Base-by-base conservation (phyloP, 2,888 invertebrate species). In the Mesorhabditis sp. region DNA sequence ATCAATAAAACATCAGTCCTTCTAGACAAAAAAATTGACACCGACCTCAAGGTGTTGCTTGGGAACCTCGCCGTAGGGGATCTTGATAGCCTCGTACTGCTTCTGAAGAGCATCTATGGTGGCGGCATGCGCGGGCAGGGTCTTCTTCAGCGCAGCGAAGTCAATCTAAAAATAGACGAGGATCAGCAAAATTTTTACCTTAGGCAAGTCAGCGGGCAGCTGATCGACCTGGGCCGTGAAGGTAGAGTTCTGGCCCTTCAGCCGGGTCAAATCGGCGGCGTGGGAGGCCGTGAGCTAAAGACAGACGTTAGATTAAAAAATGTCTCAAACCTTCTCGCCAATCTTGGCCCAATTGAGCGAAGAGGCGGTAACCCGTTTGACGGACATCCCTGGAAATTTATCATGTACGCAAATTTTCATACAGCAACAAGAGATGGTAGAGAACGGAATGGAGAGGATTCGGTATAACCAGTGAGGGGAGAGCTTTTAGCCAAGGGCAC, bases 341-440 rank as follows among this genome's bases (percentile, higher is more conserved):
- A 84, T 78, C 74, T 84, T 83, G 66, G 80, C 76, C 82, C 82
- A 84, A 75, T 84, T 84, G 69, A 84, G 80, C 28, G 82, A 80
- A 62, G 82, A 80, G 15, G 77, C 75, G 62, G 82, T 79, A 66
- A 84, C 81, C 70, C 84, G 81, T 73, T 84, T 84, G 76, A 80
- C 79, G 67, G 82, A 75, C 82, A 82, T 82, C 69, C 73, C 74
- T 72, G 45, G 63, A 75, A 75, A 50, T 50, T 50, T 50, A 50
- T 50, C n/a, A 28, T 28, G 28, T 28, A 28, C 28, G 28, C 28
- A 28, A 28, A 28, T 28, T 28, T 28, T 28, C 28, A 28, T 28
- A 28, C 28, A 28, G 28, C 28, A 28, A 28, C 28, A 1, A 28
- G 28, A 28, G 28, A 28, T 28, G 28, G 28, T 2, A 28, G 28